Evolutionary conservation across 2,797 vertebrate species (phyloP).

Genomic region (Threskiornis aethiopicus): DNA sequence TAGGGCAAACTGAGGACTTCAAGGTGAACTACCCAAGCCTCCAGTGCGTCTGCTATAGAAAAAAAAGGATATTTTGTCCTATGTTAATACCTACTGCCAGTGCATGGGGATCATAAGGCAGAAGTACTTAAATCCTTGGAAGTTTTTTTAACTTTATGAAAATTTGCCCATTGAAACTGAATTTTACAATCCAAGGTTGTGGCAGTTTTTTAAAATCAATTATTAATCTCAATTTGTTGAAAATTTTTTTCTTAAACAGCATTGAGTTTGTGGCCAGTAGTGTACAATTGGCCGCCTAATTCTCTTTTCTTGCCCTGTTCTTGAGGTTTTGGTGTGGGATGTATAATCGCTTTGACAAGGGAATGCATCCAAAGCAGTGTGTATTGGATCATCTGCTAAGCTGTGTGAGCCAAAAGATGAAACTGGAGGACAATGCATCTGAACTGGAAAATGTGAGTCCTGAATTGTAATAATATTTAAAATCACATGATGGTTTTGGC

Average conservation of each 20-base stretch:
- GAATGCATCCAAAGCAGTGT: slow-evolving; percentile 80
- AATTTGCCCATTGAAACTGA: not conserved
- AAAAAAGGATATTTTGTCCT: not conserved
- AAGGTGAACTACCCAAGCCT: not conserved
- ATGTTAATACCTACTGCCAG: not conserved
- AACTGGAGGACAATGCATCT: slow-evolving; percentile 65
- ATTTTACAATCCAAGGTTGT: not conserved
- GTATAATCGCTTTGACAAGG: slow-evolving; percentile 84
- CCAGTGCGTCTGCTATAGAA: not conserved
- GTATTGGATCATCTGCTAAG: slow-evolving; percentile 75
- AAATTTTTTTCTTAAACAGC: not conserved
- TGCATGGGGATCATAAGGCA: not conserved
- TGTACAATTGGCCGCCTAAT: accelerated
- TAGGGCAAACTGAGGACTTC: not conserved
- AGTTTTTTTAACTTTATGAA: not conserved
- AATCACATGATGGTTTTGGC: not conserved
- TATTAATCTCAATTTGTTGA: not conserved
- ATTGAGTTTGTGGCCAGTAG: accelerated
- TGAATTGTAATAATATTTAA: not conserved
- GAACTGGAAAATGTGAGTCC: slow-evolving; percentile 76
- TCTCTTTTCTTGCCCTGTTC: not conserved
- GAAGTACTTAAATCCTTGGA: not conserved
- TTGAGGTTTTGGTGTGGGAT: slow-evolving; percentile 83
- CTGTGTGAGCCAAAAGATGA: slow-evolving; percentile 63
- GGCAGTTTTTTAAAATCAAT: not conserved